Conservation (phyloP, 1,140 invertebrate species). For the Scaptomyza graminum region DNA sequence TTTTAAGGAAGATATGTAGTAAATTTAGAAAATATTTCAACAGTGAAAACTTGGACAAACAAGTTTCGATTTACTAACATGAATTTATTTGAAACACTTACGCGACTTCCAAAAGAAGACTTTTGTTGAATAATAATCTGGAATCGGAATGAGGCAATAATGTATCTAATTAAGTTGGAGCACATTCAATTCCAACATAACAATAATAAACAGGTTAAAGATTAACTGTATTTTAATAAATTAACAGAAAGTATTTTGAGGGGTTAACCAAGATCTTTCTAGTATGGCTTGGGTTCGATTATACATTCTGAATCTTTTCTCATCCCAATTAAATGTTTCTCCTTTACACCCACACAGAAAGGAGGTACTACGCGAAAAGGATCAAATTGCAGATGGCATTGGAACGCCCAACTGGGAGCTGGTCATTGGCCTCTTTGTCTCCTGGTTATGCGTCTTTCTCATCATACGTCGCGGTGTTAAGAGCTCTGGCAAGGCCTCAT, state of each 20-base stretch:
- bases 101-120: too few relatives aligned
- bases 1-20: too few relatives aligned
- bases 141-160: too few relatives aligned
- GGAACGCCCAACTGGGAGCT: constrained; percentile 90
- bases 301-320: neutral
- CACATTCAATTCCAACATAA: neutral
- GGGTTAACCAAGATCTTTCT: neutral
- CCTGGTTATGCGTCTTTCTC: constrained; percentile 91
- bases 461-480: constrained; percentile 91
- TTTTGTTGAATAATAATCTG: too few relatives aligned
- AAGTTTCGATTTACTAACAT: too few relatives aligned
- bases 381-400: constrained; percentile 89
- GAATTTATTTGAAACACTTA: too few relatives aligned
- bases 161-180: too few relatives aligned
- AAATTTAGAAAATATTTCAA: too few relatives aligned
- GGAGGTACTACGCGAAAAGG: constrained; percentile 88
- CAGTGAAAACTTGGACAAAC: too few relatives aligned
- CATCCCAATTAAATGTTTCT: neutral
- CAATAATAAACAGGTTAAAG: neutral
- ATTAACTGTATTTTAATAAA: neutral
- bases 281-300: neutral
- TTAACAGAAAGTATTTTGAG: neutral
- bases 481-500: constrained; percentile 91
- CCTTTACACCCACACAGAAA: constrained; percentile 84
- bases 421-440: constrained; percentile 89